Evolutionary conservation across 2,797 vertebrate genomes (phyloP), one percentile per base, ranked within the genome.

Genomic region (Lepus townsendii): DNA sequence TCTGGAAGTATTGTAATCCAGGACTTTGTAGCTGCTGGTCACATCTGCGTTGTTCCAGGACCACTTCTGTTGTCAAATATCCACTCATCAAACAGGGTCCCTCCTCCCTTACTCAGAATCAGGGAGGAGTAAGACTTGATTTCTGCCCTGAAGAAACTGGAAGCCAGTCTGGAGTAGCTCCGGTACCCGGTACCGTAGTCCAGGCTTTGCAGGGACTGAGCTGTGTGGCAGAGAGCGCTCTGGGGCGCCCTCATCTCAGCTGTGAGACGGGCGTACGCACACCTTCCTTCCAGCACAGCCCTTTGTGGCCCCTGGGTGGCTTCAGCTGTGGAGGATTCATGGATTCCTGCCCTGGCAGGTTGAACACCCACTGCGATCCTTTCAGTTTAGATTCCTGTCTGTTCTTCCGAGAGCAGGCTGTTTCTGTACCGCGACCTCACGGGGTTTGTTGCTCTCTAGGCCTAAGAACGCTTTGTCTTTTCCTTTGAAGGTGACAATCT

Each of bases 401-500:
- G 69, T 60, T 80, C 27, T 0, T 63, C 50, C 11, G 17, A 47
- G 52, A 90, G 22, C 3, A 1, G 35, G 7, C 30, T 9, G 7
- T 26, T 92, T 85, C 60, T 19, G 0, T 35, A 5, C 27, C 19
- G 2, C 1, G 0, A 85, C 62, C n/a, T 62, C 7, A 2, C 12
- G 5, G 13, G 6, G 16, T 69, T 80, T 88, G 65, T 77, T 65
- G 89, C 93, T 27, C 32, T 13, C 3, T 26, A 26, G 72, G 71
- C 75, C 50, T 60, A 77, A 92, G 95, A 95, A 9, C 30, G 68
- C n/a, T 68, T 79, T 87, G 73, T 92, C 77, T 94, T 95, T 95
- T n/a, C 96, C 2, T 97, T 98, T 88, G 30, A 96, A 99, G 99
- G 98, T 99, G 42, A 99, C 99, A 0, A 98, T 99, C 96, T 99